These are phyloP conservation scores for Phoxinus phoxinus DNA, from an alignment of 2,113 vertebrate species.

Conservation along the genomic window DNA sequence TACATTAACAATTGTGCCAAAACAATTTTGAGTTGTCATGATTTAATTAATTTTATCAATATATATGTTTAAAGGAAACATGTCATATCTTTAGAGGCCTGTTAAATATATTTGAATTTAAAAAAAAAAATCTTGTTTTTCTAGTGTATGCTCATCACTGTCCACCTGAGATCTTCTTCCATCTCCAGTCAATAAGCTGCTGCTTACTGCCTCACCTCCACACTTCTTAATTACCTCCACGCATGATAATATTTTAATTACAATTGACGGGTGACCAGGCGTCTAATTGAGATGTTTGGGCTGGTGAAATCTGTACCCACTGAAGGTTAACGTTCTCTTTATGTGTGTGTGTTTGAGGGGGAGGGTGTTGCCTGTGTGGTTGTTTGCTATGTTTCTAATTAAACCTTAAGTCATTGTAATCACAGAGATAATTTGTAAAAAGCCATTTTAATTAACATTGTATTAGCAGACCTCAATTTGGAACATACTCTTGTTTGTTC, in stretches of 20 bases:
- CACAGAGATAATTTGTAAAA: slow-evolving; percentile 69
- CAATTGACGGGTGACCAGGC: slow-evolving; percentile 49
- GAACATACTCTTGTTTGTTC: slow-evolving; percentile 67
- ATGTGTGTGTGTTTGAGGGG: neutral
- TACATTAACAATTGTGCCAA: no score
- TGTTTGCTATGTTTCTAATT: slow-evolving; percentile 65
- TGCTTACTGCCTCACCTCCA: slow-evolving; percentile 54
- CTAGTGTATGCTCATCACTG: neutral
- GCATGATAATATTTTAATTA: slow-evolving; percentile 59
- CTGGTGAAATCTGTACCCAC: slow-evolving; percentile 62
- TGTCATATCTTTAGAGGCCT: no score
- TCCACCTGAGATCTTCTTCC: slow-evolving; percentile 6
- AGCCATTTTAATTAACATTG: slow-evolving; percentile 73
- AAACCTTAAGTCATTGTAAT: slow-evolving; percentile 73
- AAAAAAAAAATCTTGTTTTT: neutral
- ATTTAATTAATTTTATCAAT: no score
- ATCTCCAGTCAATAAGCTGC: slow-evolving; percentile 45
- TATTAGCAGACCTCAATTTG: slow-evolving; percentile 71
- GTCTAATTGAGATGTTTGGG: slow-evolving; percentile 57
- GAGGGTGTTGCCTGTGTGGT: neutral
- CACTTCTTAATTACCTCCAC: slow-evolving; percentile 58
- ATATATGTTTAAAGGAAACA: no score
- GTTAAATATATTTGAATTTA: no score
- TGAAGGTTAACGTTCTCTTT: slow-evolving; percentile 63
- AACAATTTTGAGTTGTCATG: no score